Conservation (phyloP, 1,140 invertebrate species). For the Sinonovacula constricta region DNA sequence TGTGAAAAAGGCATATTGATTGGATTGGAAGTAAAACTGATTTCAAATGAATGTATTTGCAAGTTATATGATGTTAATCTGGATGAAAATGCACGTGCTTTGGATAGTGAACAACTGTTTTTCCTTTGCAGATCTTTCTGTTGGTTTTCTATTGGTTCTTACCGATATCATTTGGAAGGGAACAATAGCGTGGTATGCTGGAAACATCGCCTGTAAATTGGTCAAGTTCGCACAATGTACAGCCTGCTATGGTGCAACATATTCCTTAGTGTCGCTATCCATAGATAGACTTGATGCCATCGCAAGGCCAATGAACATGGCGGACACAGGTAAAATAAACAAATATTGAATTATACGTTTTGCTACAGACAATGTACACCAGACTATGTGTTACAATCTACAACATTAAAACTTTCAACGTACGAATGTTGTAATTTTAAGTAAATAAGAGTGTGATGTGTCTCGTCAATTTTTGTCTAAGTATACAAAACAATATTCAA, state of each 20-base stretch:
- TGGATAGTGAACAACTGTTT: background rate
- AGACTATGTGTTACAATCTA: no score
- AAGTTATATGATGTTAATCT: background rate
- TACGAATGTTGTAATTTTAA: no score
- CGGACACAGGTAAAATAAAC: constrained; percentile 62
- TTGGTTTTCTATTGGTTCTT: constrained; percentile 66
- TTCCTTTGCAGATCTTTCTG: constrained; percentile 63
- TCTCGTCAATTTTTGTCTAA: no score
- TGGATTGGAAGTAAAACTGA: no score
- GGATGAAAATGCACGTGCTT: background rate
- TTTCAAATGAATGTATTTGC: no score
- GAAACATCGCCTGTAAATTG: constrained; percentile 67
- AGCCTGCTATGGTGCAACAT: constrained; percentile 93
- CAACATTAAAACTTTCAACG: no score
- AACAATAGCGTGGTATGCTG: constrained; percentile 69
- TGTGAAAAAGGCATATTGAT: no score
- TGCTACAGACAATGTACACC: no score
- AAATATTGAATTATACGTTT: no score
- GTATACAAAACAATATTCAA: no score
- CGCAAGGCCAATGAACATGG: constrained; percentile 88
- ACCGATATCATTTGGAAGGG: constrained; percentile 72
- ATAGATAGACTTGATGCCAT: constrained; percentile 97
- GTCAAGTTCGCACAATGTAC: constrained; percentile 67
- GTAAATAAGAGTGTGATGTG: no score
- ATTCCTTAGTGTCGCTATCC: constrained; percentile 95